Base-by-base conservation (phyloP, 2,888 invertebrate genomes). In the Macrostomum cliftonense region DNA sequence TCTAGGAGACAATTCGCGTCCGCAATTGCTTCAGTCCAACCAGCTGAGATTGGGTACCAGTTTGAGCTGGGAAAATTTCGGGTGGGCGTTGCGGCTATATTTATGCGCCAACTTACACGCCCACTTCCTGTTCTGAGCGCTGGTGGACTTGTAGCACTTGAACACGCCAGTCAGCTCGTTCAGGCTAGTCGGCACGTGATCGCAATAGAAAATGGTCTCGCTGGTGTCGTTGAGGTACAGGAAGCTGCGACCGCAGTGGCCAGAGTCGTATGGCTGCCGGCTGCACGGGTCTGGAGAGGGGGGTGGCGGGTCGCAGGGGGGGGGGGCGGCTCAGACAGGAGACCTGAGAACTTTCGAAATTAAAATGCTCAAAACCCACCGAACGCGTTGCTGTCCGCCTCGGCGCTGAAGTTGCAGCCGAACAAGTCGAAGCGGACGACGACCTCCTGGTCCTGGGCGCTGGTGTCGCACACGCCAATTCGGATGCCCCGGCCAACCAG, bases 401-500 rank as follows among this genome's bases (percentile, higher is more conserved):
- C 28, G 9, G 28, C 28, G 28, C 28, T 28, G 28, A 7, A 28
- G 28, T 28, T 28, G 43, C 43, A 43, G 43, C 43, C 43, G 17
- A 16, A 43, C 21, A 43, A 16, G 43, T 43, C 43, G 14, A 43
- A 43, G 14, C 16, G 14, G 17, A 43, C 20, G 14, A 20, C 14
- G 28, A 43, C 43, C n/a, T 43, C 43, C 2, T 7, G 5, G n/a
- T n/a, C 28, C 20, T 43, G 14, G 17, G 9, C 14, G 17, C 28
- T 36, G 20, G 43, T 21, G 20, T 43, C n/a, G 43, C 21, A 14
- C 2, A 43, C 43, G 2, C 20, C 43, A 13, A 43, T 12, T 2
- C 17, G 14, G n/a, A 43, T 16, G 43, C 43, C 43, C 9, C 43
- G 14, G 28, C 43, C 43, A n/a, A 43, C 28, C 43, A 43, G 28